Conservation (phyloP, 2,888 invertebrate species). For the Thelaira solivaga region DNA sequence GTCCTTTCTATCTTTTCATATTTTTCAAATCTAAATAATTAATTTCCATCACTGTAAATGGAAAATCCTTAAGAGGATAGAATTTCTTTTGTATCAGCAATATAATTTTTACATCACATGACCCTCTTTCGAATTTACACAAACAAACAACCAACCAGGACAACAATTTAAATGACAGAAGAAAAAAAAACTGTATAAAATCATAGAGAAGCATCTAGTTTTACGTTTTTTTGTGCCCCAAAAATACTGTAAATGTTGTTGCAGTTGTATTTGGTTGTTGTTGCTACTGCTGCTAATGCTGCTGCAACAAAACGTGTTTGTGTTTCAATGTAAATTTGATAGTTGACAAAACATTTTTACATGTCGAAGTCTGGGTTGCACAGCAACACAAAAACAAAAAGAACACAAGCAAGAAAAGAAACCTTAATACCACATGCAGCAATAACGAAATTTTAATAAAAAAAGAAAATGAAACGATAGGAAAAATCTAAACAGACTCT, state of each 20-base stretch:
- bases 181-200: background rate
- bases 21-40: too few relatives aligned
- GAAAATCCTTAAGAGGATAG: too few relatives aligned
- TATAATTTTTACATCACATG: background rate
- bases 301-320: slow-evolving; percentile 32
- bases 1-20: too few relatives aligned
- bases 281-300: background rate
- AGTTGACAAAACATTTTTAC: slow-evolving; percentile 61
- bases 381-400: background rate
- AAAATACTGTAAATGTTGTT: slow-evolving; percentile 23
- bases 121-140: slow-evolving; percentile 5
- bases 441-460: background rate
- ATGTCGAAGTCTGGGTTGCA: slow-evolving; percentile 33
- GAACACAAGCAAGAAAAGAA: background rate
- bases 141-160: slow-evolving; percentile 29
- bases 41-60: too few relatives aligned
- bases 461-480: background rate
- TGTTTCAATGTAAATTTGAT: slow-evolving; percentile 58
- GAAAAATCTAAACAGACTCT: slow-evolving; percentile 12
- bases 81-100: background rate
- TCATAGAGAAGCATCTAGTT: slow-evolving; percentile 23
- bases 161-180: background rate
- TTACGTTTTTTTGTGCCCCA: background rate
- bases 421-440: background rate
- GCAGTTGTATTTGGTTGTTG: background rate